phyloP scores from a whole-genome alignment of 2,888 invertebrate genomes.

The Elegia similella region DNA sequence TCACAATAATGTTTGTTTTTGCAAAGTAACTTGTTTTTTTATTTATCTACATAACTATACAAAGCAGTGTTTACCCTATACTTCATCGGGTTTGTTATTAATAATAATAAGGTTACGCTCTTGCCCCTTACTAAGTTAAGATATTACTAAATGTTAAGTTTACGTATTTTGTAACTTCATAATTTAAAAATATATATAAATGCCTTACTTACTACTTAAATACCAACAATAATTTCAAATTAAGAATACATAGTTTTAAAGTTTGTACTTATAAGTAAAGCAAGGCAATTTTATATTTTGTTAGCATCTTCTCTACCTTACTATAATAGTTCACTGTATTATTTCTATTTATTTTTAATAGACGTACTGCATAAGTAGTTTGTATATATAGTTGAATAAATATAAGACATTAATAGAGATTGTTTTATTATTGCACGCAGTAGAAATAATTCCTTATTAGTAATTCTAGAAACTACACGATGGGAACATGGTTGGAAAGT shows the following conservation, averaged over 20 bases:
- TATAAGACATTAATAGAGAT: slow-evolving; percentile 19
- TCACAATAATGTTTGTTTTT: too few species aligned
- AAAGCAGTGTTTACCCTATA: too few species aligned
- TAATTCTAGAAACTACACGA: background rate
- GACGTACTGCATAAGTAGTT: background rate
- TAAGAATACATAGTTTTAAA: too few species aligned
- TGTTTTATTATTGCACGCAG: slow-evolving; percentile 21
- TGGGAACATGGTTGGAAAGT: background rate
- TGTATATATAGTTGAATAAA: slow-evolving; percentile 33
- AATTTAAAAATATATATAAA: background rate
- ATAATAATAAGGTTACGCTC: background rate
- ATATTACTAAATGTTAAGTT: background rate
- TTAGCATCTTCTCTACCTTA: too few species aligned
- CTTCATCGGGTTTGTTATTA: background rate
- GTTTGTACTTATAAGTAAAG: too few species aligned
- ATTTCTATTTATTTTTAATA: slow-evolving; percentile 7
- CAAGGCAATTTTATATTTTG: too few species aligned
- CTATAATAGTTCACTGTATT: too few species aligned
- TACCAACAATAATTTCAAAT: too few species aligned
- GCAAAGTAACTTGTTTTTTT: too few species aligned
- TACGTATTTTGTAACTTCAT: too few species aligned
- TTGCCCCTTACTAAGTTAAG: background rate
- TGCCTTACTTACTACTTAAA: background rate
- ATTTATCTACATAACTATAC: too few species aligned
- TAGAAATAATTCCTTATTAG: background rate